These are phyloP conservation scores for Apistogramma diplotaenia DNA, from an alignment of 2,113 vertebrate genomes.

Conservation along the genomic window DNA sequence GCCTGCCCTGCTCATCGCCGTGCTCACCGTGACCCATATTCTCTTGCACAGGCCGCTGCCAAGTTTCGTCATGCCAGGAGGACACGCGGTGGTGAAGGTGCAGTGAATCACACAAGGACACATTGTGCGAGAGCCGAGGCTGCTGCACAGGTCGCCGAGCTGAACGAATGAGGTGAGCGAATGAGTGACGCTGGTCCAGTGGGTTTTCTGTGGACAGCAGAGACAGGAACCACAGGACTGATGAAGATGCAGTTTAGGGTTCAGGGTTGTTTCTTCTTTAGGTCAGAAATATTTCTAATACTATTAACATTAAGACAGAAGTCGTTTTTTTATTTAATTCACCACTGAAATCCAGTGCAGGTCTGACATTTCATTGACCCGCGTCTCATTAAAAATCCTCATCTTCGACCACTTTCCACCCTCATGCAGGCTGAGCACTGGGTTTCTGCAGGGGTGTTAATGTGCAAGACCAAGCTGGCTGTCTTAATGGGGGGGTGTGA, in stretches of 20 bases:
- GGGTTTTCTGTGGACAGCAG: background rate
- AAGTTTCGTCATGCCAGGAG: background rate
- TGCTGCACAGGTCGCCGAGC: conserved; percentile 5
- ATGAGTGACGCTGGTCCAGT: background rate
- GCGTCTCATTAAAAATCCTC: conserved; percentile 60
- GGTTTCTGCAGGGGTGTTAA: conserved; percentile 57
- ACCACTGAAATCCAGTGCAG: conserved; percentile 5
- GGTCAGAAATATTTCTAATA: background rate
- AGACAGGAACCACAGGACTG: background rate
- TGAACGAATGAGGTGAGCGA: conserved; percentile 12
- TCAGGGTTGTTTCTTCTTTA: too few species aligned
- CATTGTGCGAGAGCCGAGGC: conserved; percentile 10
- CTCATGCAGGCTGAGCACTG: conserved; percentile 33
- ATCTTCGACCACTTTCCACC: conserved; percentile 32
- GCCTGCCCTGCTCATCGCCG: background rate
- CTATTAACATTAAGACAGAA: background rate
- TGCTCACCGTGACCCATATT: conserved; percentile 27
- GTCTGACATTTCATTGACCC: conserved; percentile 56
- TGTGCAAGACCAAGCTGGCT: conserved; percentile 27
- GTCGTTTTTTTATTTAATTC: background rate
- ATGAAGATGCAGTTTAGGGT: background rate
- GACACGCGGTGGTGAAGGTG: conserved; percentile 18
- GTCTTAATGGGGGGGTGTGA: conserved; percentile 52
- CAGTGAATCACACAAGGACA: conserved; percentile 32
- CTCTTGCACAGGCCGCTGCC: background rate